phyloP scores from a whole-genome alignment of 2,888 invertebrate species.

The Tricholauxania praeusta region DNA sequence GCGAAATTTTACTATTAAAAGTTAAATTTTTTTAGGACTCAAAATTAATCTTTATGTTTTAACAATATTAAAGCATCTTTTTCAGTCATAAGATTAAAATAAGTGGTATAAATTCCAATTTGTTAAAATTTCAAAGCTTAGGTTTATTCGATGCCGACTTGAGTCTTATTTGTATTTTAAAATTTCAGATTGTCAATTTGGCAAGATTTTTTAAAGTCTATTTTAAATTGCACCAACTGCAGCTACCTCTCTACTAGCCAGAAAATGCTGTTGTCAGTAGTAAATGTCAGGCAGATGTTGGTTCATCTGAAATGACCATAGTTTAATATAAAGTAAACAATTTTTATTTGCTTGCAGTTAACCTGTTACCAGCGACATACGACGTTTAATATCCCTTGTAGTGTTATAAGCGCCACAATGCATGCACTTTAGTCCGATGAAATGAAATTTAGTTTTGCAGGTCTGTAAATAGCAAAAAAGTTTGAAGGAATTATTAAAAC shows the following conservation, averaged over 20 bases:
- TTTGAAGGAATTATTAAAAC: neutral
- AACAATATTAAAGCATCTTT: too few relatives aligned
- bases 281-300: constrained; percentile 60
- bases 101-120: too few relatives aligned
- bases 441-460: constrained; percentile 86
- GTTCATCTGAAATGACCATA: constrained; percentile 52
- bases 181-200: constrained; percentile 16
- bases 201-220: constrained; percentile 20
- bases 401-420: constrained; percentile 94
- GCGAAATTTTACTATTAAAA: too few relatives aligned
- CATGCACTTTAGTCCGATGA: constrained; percentile 87
- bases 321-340: neutral
- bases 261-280: constrained; percentile 4
- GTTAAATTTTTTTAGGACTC: too few relatives aligned
- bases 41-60: too few relatives aligned
- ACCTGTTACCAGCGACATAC: constrained; percentile 61
- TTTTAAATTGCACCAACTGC: neutral
- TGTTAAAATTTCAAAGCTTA: too few relatives aligned
- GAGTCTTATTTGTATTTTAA: neutral
- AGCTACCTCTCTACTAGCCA: neutral
- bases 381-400: constrained; percentile 74
- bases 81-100: too few relatives aligned
- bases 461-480: constrained; percentile 71
- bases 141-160: constrained; percentile 13
- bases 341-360: constrained; percentile 10